phyloP scores from a whole-genome alignment of 2,113 vertebrate species.

The Corythoichthys intestinalis region DNA sequence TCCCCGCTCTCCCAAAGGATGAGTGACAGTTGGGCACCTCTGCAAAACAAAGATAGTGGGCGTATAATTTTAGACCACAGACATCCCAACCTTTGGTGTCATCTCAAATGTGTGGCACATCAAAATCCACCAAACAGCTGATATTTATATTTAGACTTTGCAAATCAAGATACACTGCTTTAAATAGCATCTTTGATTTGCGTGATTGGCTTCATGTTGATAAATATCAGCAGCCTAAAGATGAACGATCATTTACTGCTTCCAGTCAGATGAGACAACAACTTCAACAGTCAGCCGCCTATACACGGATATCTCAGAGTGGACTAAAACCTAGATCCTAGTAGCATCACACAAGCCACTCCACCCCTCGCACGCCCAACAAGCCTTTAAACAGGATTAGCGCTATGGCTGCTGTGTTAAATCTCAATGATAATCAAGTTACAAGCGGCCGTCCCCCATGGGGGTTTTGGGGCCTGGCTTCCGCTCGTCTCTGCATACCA shows the following conservation, averaged over 20 bases:
- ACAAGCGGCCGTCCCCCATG: constrained; percentile 21
- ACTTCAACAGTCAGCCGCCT: constrained; percentile 18
- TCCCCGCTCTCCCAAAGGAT: constrained; percentile 80
- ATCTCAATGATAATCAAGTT: constrained; percentile 64
- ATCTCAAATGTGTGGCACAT: constrained; percentile 22
- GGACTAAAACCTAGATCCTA: constrained; percentile 26
- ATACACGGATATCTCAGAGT: constrained; percentile 20
- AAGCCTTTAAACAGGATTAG: constrained; percentile 61
- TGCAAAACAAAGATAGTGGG: constrained; percentile 61
- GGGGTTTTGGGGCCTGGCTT: constrained; percentile 30
- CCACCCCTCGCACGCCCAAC: constrained; percentile 33
- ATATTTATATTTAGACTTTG: constrained; percentile 28
- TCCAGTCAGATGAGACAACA: constrained; percentile 3
- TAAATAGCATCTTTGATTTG: constrained; percentile 5
- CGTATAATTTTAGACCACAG: constrained; percentile 31
- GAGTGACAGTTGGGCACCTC: constrained; percentile 98
- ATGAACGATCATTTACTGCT: background rate
- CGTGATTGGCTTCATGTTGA: background rate
- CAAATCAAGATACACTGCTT: constrained; percentile 1
- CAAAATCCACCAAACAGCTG: constrained; percentile 27
- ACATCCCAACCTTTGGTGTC: constrained; percentile 16
- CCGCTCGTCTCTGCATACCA: constrained; percentile 14
- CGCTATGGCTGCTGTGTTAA: constrained; percentile 44
- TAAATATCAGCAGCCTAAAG: constrained; percentile 7
- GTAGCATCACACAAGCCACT: constrained; percentile 14